A percentile compares a stretch with the other conserved stretches of the same genome.
These are phyloP conservation scores for Onychostruthus taczanowskii DNA, from an alignment of 2,113 vertebrate genomes.

Conservation along the genomic window DNA sequence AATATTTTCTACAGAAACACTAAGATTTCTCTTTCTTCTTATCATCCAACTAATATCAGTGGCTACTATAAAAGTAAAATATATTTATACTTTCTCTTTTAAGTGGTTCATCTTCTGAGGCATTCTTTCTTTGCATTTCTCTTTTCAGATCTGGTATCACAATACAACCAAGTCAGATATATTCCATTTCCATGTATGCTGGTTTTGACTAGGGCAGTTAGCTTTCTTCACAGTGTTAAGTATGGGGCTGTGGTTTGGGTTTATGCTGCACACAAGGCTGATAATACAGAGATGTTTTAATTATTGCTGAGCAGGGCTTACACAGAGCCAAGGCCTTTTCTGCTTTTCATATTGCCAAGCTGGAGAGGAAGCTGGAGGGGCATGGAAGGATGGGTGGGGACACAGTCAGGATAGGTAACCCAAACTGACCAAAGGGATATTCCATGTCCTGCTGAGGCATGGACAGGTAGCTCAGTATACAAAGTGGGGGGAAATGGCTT, in stretches of 20 bases:
- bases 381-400: neutral
- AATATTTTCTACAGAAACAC: neutral
- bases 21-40: neutral
- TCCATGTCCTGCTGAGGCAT: neutral
- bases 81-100: neutral
- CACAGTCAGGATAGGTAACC: neutral
- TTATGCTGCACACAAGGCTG: neutral
- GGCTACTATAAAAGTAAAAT: neutral
- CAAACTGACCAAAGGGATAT: neutral
- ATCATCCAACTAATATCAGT: neutral
- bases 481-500: neutral
- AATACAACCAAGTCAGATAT: neutral
- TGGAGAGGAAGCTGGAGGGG: neutral
- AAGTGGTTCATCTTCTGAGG: neutral
- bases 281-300: neutral
- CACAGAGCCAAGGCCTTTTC: neutral
- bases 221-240: neutral
- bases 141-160: neutral
- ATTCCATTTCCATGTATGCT: neutral
- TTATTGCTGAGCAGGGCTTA: neutral
- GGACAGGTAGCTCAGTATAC: neutral
- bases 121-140: neutral
- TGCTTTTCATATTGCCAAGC: neutral
- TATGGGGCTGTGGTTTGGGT: neutral
- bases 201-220: neutral